Conservation (phyloP, 2,797 vertebrate species). For the Scyliorhinus canicula region DNA sequence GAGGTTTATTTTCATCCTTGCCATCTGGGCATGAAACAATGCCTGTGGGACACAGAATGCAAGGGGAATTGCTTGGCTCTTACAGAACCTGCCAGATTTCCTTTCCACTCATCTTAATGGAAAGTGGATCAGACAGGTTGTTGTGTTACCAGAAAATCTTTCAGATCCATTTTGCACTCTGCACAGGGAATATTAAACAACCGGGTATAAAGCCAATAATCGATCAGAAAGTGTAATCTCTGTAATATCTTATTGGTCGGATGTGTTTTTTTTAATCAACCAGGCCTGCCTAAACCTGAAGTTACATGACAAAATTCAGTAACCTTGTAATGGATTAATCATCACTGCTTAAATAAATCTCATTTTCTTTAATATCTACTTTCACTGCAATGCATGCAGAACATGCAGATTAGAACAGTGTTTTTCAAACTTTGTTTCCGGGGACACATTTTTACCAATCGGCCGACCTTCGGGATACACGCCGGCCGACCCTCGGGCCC, state of each 20-base stretch:
- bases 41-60: not conserved
- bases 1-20: not conserved
- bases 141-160: not conserved
- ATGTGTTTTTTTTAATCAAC: not conserved
- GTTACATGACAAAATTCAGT: not conserved
- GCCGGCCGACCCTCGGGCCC: too few relatives aligned
- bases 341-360: not conserved
- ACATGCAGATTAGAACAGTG: not conserved
- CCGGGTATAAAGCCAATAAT: too few relatives aligned
- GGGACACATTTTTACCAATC: too few relatives aligned
- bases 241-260: not conserved
- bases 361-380: not conserved
- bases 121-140: not conserved
- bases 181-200: not conserved
- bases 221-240: not conserved
- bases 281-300: not conserved
- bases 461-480: too few relatives aligned
- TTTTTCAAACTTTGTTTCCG: too few relatives aligned
- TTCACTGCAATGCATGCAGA: not conserved
- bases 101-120: not conserved
- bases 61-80: not conserved
- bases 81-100: not conserved
- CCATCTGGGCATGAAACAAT: not conserved
- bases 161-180: not conserved
- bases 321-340: not conserved